Base-by-base conservation (phyloP, 1,140 invertebrate species). In the Bombus impatiens region DNA sequence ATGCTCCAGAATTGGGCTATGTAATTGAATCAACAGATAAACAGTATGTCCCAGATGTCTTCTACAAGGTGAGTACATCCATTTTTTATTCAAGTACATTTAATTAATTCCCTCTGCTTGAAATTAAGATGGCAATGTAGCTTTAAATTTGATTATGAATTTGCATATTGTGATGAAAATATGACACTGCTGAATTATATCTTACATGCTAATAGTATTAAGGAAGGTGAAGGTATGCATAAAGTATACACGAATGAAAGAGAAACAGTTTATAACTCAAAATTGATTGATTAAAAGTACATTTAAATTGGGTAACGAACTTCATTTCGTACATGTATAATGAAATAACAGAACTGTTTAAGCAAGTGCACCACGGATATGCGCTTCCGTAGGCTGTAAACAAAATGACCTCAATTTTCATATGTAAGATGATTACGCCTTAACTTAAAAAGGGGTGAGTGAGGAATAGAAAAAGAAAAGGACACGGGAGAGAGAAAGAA, bases 1-100 rank as follows among this genome's bases (percentile, higher is more conserved):
- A 99, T 96, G 98, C 98, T 78, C 98, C 99, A 67, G 99, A 99
- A 95, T 96, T 99, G 72, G 99, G 98, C 76, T 99, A 99, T 95
- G 97, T 99, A 65, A 97, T 98, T 82, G 99, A 99, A 95, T 99
- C 98, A 28, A 96, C 97, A 74, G 97, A 98, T 92, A 97, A 98
- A 92, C 98, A 99, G 95, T 99, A 99, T 96, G 99, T 99, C 92
- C 99, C 99, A 80, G 99, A 99, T 96, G 99, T 99, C 84, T 99
- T 98, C 95, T 99, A 99, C 94, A 99, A 99, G 97, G 99, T 99
- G 94, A 96, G 96, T 84, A 80, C 87, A 67, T 71, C 5, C 47
- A 22, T 22, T 53, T 8, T 71, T 80, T 67, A 78, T 42, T 40
- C 37, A 5, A 72, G 28, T 15, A 35, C 25, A 32, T 71, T 35